A percentile compares a stretch with the other conserved stretches of the same genome.
Evolutionary conservation across 1,140 invertebrate genomes (phyloP).

Genomic region (Tetragonula clypearis): DNA sequence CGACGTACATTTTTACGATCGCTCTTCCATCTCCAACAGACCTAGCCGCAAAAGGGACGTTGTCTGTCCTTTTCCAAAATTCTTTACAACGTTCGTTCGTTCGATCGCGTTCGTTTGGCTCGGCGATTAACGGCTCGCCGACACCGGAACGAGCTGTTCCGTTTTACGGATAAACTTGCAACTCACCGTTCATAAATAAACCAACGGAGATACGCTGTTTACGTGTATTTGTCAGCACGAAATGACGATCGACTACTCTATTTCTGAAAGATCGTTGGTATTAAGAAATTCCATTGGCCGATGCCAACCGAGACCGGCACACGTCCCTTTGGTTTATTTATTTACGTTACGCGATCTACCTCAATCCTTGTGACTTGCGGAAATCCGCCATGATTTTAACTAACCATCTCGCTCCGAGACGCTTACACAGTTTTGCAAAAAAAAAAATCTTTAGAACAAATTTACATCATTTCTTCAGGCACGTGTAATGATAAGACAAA

Average conservation of each 20-base stretch:
- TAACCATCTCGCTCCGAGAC: background rate
- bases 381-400: background rate
- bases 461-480: no score
- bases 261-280: conserved; percentile 32
- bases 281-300: conserved; percentile 41
- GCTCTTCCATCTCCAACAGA: conserved; percentile 30
- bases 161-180: background rate
- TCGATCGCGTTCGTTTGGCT: no score
- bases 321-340: conserved; percentile 26
- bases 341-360: conserved; percentile 38
- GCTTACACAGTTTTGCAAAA: no score
- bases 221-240: conserved; percentile 33
- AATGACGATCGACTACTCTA: conserved; percentile 51
- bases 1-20: conserved; percentile 45
- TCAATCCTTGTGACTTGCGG: background rate
- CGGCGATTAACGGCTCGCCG: background rate
- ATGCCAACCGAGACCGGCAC: conserved; percentile 19
- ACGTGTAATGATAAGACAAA: no score
- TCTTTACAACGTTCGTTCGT: background rate
- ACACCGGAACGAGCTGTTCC: background rate
- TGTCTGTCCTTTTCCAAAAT: background rate
- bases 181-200: conserved; percentile 53
- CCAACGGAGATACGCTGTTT: conserved; percentile 21
- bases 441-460: no score
- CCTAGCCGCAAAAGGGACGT: background rate